Conservation (phyloP, 2,797 vertebrate genomes). For the Takifugu ocellatus region DNA sequence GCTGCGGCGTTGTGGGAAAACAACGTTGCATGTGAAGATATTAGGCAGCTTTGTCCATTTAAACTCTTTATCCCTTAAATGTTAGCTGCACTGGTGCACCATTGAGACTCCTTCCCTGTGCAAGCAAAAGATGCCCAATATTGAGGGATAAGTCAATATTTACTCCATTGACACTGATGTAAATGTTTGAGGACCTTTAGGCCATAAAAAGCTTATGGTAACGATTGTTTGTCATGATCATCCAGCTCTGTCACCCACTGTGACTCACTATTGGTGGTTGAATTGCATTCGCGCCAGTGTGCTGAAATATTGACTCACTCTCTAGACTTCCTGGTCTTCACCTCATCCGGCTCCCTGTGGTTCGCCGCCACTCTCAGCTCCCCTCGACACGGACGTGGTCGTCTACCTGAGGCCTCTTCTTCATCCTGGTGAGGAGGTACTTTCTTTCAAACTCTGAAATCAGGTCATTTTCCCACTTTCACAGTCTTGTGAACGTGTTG, state of each 20-base stretch:
- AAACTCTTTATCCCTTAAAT: too few species aligned
- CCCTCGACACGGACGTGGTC: conserved; percentile 39
- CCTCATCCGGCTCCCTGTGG: conserved; percentile 24
- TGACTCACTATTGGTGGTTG: neutral
- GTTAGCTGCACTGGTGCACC: too few species aligned
- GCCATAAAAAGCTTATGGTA: conserved; percentile 3
- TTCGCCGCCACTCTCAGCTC: conserved; percentile 22
- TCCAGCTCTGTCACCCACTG: neutral
- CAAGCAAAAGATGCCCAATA: too few species aligned
- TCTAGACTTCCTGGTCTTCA: conserved; percentile 15
- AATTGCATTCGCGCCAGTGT: neutral
- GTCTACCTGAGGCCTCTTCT: conserved; percentile 36
- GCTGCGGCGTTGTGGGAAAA: neutral
- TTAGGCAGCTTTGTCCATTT: too few species aligned
- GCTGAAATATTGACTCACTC: conserved; percentile 1
- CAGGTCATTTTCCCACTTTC: neutral
- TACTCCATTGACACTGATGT: too few species aligned
- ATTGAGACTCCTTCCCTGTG: too few species aligned
- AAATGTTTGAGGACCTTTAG: neutral
- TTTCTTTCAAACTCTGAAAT: conserved; percentile 40
- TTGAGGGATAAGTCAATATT: too few species aligned
- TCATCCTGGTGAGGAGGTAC: conserved; percentile 39
- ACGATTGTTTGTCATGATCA: neutral
- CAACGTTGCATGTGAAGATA: neutral
- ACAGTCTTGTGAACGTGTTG: conserved; percentile 1